These are phyloP conservation scores for Dynastes grantii DNA, from an alignment of 2,888 invertebrate genomes.

Conservation along the genomic window DNA sequence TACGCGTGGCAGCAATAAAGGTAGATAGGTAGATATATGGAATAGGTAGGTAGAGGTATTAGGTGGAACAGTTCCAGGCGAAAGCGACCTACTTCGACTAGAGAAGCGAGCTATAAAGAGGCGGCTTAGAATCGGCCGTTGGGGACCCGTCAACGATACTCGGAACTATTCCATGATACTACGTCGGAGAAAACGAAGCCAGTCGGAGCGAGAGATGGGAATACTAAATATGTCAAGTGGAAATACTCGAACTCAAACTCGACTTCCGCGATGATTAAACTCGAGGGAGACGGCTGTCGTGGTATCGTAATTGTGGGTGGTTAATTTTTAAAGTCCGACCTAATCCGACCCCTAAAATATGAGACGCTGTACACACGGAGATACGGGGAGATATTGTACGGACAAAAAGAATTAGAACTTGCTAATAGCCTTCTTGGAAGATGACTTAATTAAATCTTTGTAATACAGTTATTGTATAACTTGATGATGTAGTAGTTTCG, in stretches of 20 bases:
- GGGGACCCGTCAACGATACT: constrained; percentile 4
- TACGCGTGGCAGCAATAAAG: constrained; percentile 42
- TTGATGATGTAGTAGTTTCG: constrained; percentile 20
- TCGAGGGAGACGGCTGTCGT: background rate
- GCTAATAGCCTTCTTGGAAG: background rate
- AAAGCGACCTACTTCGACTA: constrained; percentile 22
- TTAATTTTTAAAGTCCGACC: constrained; percentile 41
- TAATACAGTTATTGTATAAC: background rate
- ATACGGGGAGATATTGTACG: background rate
- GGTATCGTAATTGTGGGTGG: constrained; percentile 22
- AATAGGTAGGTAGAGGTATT: constrained; percentile 1
- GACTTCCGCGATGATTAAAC: constrained; percentile 39
- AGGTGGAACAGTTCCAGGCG: background rate
- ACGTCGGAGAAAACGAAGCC: background rate
- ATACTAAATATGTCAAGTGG: constrained; percentile 14
- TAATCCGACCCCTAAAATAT: constrained; percentile 36
- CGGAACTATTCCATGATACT: constrained; percentile 9
- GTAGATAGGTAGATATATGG: background rate
- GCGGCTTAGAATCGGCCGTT: background rate
- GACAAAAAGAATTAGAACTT: constrained; percentile 9
- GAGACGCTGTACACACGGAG: background rate
- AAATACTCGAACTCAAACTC: constrained; percentile 14
- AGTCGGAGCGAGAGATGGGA: background rate
- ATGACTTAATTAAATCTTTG: constrained; percentile 28
- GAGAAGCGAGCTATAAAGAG: constrained; percentile 3